These are phyloP conservation scores for Batillaria attramentaria DNA, from an alignment of 1,140 invertebrate species.

Conservation along the genomic window DNA sequence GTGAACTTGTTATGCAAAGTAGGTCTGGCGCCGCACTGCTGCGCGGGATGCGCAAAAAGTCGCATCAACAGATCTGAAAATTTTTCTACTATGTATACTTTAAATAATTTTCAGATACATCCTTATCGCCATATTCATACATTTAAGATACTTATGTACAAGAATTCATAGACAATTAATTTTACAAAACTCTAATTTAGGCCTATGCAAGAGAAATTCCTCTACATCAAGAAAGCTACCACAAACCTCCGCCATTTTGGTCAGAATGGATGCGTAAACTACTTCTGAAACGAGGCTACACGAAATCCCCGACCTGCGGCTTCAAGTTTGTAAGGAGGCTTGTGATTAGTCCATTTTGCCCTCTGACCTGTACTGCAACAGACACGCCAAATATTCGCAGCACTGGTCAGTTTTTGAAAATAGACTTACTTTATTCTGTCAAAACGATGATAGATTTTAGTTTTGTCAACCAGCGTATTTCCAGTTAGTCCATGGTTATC, in stretches of 20 bases:
- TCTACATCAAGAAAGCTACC: neutral
- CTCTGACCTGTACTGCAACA: too few relatives aligned
- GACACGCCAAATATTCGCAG: too few relatives aligned
- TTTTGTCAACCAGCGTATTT: too few relatives aligned
- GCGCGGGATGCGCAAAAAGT: slow-evolving; percentile 26
- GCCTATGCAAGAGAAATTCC: slow-evolving; percentile 5
- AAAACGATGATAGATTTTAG: too few relatives aligned
- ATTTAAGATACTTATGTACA: neutral
- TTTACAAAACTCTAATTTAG: neutral
- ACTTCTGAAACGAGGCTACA: slow-evolving; percentile 63
- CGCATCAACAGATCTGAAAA: slow-evolving; percentile 9
- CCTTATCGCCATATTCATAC: neutral
- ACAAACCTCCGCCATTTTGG: slow-evolving; percentile 46
- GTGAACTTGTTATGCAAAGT: slow-evolving; percentile 12
- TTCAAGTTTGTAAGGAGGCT: neutral
- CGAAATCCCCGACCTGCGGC: slow-evolving; percentile 22
- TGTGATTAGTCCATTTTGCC: slow-evolving; percentile 19
- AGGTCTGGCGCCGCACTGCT: slow-evolving; percentile 14
- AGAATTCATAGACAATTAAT: neutral
- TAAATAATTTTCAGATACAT: neutral
- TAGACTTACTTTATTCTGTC: too few relatives aligned
- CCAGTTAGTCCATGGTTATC: too few relatives aligned
- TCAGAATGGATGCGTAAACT: slow-evolving; percentile 58
- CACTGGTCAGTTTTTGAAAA: too few relatives aligned
- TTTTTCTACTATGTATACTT: neutral